These are phyloP conservation scores for Lipotes vexillifer DNA, from an alignment of 2,113 vertebrate species.

Conservation along the genomic window DNA sequence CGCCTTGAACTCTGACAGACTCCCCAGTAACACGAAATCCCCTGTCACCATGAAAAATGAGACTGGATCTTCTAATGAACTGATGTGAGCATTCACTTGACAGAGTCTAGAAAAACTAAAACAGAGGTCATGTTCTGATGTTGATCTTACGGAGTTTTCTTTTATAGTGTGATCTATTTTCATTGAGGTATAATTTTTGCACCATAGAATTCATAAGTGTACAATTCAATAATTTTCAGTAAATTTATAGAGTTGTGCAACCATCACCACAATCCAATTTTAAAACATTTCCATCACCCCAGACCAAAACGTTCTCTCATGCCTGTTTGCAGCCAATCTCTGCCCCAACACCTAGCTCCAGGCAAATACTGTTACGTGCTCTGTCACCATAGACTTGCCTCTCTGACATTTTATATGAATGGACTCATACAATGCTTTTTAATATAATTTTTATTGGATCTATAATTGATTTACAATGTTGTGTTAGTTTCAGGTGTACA, in stretches of 20 bases:
- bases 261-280: neutral
- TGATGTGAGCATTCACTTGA: rapidly evolving
- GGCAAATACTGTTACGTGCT: rapidly evolving
- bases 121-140: too few relatives aligned
- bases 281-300: neutral
- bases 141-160: neutral
- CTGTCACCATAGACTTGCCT: neutral
- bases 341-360: neutral
- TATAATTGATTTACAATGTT: neutral
- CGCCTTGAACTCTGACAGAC: neutral
- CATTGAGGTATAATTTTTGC: rapidly evolving
- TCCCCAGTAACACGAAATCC: rapidly evolving
- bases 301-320: rapidly evolving
- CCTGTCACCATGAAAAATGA: rapidly evolving
- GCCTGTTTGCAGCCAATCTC: rapidly evolving
- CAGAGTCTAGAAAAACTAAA: neutral
- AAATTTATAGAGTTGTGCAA: too few relatives aligned
- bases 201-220: rapidly evolving
- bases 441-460: neutral
- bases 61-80: too few relatives aligned
- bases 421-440: neutral
- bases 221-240: neutral
- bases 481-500: neutral
- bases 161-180: neutral
- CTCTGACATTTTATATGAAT: rapidly evolving